A percentile compares a stretch with the other conserved stretches of the same genome.
These are phyloP conservation scores for Nothoprocta perdicaria DNA, from an alignment of 2,113 vertebrate genomes.

Conservation along the genomic window DNA sequence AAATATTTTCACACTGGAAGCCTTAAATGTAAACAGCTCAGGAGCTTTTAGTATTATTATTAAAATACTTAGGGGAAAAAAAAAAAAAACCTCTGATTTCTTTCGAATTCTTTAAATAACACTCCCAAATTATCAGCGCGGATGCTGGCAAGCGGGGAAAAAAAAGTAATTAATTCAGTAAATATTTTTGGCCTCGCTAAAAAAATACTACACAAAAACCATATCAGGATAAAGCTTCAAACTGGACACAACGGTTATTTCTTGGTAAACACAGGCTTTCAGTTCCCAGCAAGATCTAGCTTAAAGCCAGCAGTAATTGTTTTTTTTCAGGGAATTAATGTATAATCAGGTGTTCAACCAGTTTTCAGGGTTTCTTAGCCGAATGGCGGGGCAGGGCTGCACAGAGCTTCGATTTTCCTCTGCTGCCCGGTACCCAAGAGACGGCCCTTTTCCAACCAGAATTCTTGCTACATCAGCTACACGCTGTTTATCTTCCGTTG, in stretches of 20 bases:
- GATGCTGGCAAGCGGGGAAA: neutral
- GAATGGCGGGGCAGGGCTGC: neutral
- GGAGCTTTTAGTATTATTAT: neutral
- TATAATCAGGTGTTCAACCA: neutral
- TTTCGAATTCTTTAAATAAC: neutral
- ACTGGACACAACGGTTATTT: neutral
- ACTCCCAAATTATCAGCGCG: neutral
- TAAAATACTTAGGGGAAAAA: neutral
- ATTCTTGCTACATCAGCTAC: conserved; percentile 53
- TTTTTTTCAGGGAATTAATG: conserved; percentile 3
- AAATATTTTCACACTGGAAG: neutral
- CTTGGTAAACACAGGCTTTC: neutral
- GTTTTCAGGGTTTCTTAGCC: neutral
- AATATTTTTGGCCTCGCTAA: neutral
- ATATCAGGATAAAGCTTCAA: neutral
- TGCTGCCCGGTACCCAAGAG: neutral
- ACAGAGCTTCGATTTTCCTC: accelerated
- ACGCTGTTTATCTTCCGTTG: conserved; percentile 59
- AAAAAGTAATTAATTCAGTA: neutral
- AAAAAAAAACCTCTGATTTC: neutral
- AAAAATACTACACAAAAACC: neutral
- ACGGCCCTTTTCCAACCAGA: conserved; percentile 11
- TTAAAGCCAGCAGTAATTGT: conserved; percentile 9
- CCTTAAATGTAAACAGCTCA: neutral
- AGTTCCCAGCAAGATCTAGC: neutral